Conservation (phyloP, 2,888 invertebrate species). For the Metallyticus violacea region DNA sequence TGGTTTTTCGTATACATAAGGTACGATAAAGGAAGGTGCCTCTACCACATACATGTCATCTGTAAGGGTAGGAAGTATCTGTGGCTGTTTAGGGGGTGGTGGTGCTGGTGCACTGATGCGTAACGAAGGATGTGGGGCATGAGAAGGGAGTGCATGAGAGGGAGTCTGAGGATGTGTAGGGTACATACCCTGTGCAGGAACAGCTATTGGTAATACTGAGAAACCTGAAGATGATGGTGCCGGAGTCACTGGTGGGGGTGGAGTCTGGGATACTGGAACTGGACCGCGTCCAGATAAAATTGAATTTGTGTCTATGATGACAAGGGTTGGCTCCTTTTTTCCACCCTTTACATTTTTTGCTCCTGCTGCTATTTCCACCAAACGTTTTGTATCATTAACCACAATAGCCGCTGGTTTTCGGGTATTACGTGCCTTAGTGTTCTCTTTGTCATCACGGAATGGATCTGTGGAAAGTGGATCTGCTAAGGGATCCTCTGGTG, state of each 20-base stretch:
- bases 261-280: slow-evolving; percentile 47
- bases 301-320: slow-evolving; percentile 77
- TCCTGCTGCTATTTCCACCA: slow-evolving; percentile 67
- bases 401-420: slow-evolving; percentile 54
- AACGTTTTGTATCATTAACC: slow-evolving; percentile 67
- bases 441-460: slow-evolving; percentile 22
- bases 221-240: slow-evolving; percentile 23
- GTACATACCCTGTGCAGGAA: slow-evolving; percentile 57
- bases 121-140: slow-evolving; percentile 49
- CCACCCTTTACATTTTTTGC: slow-evolving; percentile 51
- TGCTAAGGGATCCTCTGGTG: slow-evolving; percentile 58
- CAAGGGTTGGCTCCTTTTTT: slow-evolving; percentile 71
- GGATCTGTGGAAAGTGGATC: slow-evolving; percentile 37
- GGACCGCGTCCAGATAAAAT: slow-evolving; percentile 62
- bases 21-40: slow-evolving; percentile 90
- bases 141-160: slow-evolving; percentile 38
- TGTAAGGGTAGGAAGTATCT: slow-evolving; percentile 76
- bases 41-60: slow-evolving; percentile 92
- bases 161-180: slow-evolving; percentile 6
- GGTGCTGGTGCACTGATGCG: slow-evolving; percentile 40
- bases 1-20: slow-evolving; percentile 89
- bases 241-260: not conserved
- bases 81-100: slow-evolving; percentile 52
- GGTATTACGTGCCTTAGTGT: slow-evolving; percentile 22
- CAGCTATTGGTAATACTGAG: slow-evolving; percentile 36